Conservation (phyloP, 1,140 invertebrate genomes). For the Eupristina koningsbergeri region DNA sequence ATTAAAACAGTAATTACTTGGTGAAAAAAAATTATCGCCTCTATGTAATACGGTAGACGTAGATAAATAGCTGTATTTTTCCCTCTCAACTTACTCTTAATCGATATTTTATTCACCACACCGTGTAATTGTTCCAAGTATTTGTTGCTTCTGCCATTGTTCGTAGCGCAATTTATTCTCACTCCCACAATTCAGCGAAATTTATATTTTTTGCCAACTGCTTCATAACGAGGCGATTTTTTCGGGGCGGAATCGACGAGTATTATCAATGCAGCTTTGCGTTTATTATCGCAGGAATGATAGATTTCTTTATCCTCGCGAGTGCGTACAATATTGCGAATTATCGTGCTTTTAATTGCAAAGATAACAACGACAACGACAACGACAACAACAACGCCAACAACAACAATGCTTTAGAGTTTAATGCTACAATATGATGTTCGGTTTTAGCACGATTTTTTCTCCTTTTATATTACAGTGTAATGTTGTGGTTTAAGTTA, state of each 20-base stretch:
- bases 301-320: background rate
- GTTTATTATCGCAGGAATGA: background rate
- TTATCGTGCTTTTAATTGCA: too few relatives aligned
- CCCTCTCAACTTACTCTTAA: background rate
- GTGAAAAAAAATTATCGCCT: background rate
- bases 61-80: background rate
- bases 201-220: background rate
- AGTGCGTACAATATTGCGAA: background rate
- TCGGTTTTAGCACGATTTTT: too few relatives aligned
- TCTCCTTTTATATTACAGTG: too few relatives aligned
- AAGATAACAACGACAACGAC: too few relatives aligned
- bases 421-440: too few relatives aligned
- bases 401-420: too few relatives aligned
- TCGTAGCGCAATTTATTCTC: background rate
- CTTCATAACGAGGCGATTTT: background rate
- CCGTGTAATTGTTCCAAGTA: background rate
- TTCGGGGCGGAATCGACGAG: background rate
- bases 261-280: background rate
- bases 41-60: background rate
- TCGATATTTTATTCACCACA: background rate
- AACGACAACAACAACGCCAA: too few relatives aligned
- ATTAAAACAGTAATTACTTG: background rate
- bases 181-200: background rate
- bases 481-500: too few relatives aligned
- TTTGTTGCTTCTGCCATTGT: background rate